These are phyloP conservation scores for Turritopsis dohrnii DNA, from an alignment of 30 jellyfish, hydroid and myxozoan species.

Conservation along the genomic window DNA sequence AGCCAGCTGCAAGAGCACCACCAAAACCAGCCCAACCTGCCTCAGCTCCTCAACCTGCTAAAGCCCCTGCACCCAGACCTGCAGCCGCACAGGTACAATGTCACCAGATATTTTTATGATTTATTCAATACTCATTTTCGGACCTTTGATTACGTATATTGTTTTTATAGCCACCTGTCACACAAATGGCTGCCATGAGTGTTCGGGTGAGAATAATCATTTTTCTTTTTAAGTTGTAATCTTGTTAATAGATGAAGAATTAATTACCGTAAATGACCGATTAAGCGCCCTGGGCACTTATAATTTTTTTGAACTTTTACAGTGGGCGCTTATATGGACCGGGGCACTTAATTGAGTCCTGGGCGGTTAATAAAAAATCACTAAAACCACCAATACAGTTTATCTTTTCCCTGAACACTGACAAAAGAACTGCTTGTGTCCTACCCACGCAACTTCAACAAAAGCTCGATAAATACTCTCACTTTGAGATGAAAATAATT, in stretches of 20 bases:
- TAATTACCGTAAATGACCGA: too few species aligned
- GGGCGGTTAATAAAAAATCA: too few species aligned
- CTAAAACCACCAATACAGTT: too few species aligned
- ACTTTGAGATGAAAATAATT: too few species aligned
- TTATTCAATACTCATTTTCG: neutral
- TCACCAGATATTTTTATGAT: neutral
- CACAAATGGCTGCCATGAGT: slow-evolving; percentile 66
- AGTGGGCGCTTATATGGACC: too few species aligned
- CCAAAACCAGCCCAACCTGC: slow-evolving; percentile 41
- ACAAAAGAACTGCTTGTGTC: too few species aligned
- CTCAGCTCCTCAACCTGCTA: slow-evolving; percentile 26
- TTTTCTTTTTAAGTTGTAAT: neutral
- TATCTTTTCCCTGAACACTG: too few species aligned
- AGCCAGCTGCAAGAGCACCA: slow-evolving; percentile 9
- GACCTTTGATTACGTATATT: neutral
- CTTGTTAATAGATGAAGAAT: neutral
- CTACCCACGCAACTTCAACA: too few species aligned
- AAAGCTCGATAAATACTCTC: too few species aligned
- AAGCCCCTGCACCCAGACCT: slow-evolving; percentile 23
- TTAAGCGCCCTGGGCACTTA: too few species aligned
- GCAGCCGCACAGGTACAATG: slow-evolving; percentile 12
- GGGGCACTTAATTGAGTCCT: too few species aligned
- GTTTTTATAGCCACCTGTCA: slow-evolving; percentile 55
- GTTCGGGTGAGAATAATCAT: neutral
- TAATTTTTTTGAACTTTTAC: too few species aligned